These are phyloP conservation scores for Hemiprocne comata DNA, from an alignment of 2,113 vertebrate species.

Conservation along the genomic window DNA sequence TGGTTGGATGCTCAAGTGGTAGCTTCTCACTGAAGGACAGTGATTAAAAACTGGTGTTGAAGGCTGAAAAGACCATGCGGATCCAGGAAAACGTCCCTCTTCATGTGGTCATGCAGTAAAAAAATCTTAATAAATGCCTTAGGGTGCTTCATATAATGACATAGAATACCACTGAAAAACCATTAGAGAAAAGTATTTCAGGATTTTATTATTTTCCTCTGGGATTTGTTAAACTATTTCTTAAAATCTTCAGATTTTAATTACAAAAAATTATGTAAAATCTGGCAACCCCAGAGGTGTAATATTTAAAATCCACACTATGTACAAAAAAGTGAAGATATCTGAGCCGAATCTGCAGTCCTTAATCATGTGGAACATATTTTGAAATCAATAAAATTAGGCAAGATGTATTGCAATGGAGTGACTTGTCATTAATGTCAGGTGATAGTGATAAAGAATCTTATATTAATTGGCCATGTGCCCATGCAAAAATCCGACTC, in stretches of 20 bases:
- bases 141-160: background rate
- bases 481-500: background rate
- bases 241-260: background rate
- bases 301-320: background rate
- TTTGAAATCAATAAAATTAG: constrained; percentile 21
- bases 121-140: background rate
- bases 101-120: background rate
- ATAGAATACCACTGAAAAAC: background rate
- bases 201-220: background rate
- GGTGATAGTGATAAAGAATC: background rate
- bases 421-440: background rate
- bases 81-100: background rate
- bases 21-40: background rate
- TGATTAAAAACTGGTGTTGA: background rate
- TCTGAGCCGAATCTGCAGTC: background rate
- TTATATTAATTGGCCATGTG: background rate
- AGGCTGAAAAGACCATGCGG: background rate
- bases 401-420: background rate
- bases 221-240: background rate
- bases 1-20: background rate
- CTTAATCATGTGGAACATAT: background rate
- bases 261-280: background rate
- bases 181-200: background rate
- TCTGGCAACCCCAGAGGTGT: background rate
- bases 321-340: background rate